phyloP scores from a whole-genome alignment of 2,113 vertebrate species.

The Chrysochloris asiatica region DNA sequence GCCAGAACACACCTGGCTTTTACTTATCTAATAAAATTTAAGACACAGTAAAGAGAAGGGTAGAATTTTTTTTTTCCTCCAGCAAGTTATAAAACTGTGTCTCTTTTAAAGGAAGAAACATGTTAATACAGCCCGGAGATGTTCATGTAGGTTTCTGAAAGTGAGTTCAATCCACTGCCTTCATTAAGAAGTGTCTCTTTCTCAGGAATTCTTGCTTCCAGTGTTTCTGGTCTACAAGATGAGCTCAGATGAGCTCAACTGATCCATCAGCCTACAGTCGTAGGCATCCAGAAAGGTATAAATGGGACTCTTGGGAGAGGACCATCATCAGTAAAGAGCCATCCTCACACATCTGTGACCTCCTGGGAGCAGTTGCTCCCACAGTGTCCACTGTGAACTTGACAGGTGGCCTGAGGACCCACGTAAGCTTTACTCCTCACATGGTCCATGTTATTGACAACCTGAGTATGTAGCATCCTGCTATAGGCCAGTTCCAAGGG shows the following conservation, averaged over 20 bases:
- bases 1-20: background rate
- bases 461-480: background rate
- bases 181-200: constrained; percentile 13
- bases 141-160: background rate
- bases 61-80: background rate
- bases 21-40: background rate
- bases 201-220: background rate
- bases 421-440: background rate
- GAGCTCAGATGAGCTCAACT: constrained; percentile 1
- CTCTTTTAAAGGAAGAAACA: constrained; percentile 15
- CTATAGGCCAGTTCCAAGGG: background rate
- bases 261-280: background rate
- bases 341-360: constrained; percentile 6
- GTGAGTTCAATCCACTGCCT: background rate
- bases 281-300: background rate
- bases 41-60: constrained; percentile 22
- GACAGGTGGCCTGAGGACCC: background rate
- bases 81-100: constrained; percentile 12
- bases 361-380: background rate
- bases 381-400: background rate
- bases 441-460: background rate
- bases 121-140: constrained; percentile 1
- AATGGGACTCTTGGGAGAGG: background rate
- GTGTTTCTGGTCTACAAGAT: background rate
- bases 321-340: background rate